A percentile compares a stretch with the other conserved stretches of the same genome.
Conservation (phyloP, 2,113 vertebrate species). For the Lepus americanus region DNA sequence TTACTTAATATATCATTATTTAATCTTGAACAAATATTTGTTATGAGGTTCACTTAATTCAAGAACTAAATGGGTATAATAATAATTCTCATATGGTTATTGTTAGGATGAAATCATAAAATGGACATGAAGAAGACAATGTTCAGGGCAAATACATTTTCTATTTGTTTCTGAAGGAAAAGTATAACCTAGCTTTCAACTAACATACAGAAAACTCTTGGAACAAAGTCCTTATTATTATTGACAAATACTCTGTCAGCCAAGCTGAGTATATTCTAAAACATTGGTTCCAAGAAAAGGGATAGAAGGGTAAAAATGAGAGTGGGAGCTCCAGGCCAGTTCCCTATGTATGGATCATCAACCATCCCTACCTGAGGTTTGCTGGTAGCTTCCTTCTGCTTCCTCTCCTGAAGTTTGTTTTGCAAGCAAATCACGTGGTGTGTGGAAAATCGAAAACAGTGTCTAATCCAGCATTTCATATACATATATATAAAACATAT, state of each 20-base stretch:
- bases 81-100: neutral
- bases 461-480: neutral
- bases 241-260: neutral
- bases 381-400: neutral
- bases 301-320: neutral
- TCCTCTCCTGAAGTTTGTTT: neutral
- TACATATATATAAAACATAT: neutral
- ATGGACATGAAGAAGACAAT: neutral
- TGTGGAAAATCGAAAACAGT: neutral
- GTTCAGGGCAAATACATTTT: neutral
- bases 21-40: neutral
- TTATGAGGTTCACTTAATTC: neutral
- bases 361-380: neutral
- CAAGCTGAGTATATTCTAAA: neutral
- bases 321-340: neutral
- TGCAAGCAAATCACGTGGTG: neutral
- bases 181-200: neutral
- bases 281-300: neutral
- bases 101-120: constrained; percentile 12
- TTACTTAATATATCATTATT: neutral
- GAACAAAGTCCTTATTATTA: neutral
- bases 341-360: neutral
- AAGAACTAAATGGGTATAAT: neutral
- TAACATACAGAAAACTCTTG: neutral
- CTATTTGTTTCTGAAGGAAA: neutral